A percentile compares a stretch with the other conserved stretches of the same genome.
Conservation (phyloP, 1,140 invertebrate genomes). For the Tribolium madens region DNA sequence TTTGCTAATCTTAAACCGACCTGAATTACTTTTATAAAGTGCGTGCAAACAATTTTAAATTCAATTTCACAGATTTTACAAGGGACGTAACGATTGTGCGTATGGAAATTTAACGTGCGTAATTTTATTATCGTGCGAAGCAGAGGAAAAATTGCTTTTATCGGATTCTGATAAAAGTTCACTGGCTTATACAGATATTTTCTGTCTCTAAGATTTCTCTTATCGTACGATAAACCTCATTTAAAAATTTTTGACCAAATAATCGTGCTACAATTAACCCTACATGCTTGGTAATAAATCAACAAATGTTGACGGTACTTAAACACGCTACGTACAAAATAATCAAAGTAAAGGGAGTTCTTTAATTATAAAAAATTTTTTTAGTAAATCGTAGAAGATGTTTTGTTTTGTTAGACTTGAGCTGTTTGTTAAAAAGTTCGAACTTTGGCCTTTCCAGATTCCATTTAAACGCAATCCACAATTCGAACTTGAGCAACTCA, state of each 20-base stretch:
- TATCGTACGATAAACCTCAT: neutral
- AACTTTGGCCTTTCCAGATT: neutral
- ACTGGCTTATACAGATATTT: neutral
- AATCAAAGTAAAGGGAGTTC: neutral
- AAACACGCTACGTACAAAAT: neutral
- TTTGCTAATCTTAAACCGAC: too few relatives aligned
- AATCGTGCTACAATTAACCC: neutral
- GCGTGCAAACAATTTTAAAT: conserved; percentile 26
- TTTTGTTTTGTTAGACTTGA: too few relatives aligned
- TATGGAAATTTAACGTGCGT: conserved; percentile 7
- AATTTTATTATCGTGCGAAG: conserved; percentile 23
- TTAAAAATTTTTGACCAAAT: too few relatives aligned
- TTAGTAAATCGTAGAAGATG: too few relatives aligned
- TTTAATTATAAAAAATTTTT: too few relatives aligned
- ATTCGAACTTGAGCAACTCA: neutral
- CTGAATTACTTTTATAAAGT: neutral
- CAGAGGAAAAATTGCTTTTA: neutral
- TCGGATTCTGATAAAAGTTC: neutral
- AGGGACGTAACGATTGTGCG: neutral
- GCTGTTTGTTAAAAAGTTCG: too few relatives aligned
- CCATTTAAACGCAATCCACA: neutral
- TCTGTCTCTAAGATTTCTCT: neutral
- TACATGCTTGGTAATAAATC: neutral
- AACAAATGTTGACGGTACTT: neutral
- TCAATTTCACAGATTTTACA: conserved; percentile 2